Base-by-base conservation (phyloP, 2,797 vertebrate species). In the Clamator glandarius region DNA sequence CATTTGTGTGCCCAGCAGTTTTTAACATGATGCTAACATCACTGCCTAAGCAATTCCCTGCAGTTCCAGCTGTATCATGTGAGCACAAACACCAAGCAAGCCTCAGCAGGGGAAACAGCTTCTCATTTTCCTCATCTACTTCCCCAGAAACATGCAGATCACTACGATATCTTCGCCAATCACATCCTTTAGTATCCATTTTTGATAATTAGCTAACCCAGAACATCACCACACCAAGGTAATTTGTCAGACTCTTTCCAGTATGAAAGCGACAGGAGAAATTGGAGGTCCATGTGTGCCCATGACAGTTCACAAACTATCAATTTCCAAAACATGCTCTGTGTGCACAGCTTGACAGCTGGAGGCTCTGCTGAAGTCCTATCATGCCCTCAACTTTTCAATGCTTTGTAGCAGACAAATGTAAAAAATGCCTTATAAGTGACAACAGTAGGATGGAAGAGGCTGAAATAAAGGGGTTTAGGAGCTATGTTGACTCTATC, bases 361-460 rank as follows among this genome's bases (percentile, higher is more conserved):
- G 73, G 84, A 92, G 55, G 79, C 73, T 95, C 92, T 93, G 59
- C 58, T 76, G 68, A 91, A 83, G 67, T 79, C 63, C 92, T 62
- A 94, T 58, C 57, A 19, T 24, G 54, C 66, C 85, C 87, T 24
- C 72, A 78, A 28, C n/a, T 86, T 95, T 92, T 86, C 79, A 75
- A 63, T 52, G 80, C 73, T 63, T 62, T 86, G 62, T 31, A 68
- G 78, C 35, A 80, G 84, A 87, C 64, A 87, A 92, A 90, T 78
- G 68, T 90, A 77, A 85, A 84, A 84, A 26, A 89, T 69, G 62
- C 44, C 80, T 85, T 55, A 55, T 59, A 78, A 92, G 21, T 54
- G 66, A 85, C 82, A 93, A 82, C 6, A 72, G 61, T 2, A 70
- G 41, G 68, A 46, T 64, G 15, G 64, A 73, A 83, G 75, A 93